Conservation (phyloP, 2,797 vertebrate species). For the Pseudomugil gertrudae region DNA sequence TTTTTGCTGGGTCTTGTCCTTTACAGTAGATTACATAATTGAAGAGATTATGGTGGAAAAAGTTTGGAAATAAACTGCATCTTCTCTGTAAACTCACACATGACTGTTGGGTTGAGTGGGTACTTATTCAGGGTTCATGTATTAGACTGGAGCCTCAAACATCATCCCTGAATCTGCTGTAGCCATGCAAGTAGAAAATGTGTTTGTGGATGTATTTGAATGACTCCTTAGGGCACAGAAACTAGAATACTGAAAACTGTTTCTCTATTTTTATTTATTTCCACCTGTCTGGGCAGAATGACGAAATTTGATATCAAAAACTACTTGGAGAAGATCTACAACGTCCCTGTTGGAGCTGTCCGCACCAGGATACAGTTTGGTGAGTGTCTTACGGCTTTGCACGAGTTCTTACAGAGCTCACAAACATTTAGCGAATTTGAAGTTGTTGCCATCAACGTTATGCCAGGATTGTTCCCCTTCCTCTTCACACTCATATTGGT, state of each 20-base stretch:
- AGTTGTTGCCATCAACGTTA: constrained; percentile 11
- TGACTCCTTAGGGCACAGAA: constrained; percentile 5
- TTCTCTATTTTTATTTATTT: constrained; percentile 25
- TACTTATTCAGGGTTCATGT: constrained; percentile 25
- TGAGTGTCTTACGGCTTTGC: constrained; percentile 76
- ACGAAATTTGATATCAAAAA: constrained; percentile 92
- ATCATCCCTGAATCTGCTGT: constrained; percentile 3
- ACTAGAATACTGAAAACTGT: constrained; percentile 26
- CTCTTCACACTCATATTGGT: not conserved
- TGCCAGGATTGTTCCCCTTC: not conserved
- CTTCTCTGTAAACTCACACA: constrained; percentile 34
- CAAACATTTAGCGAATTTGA: constrained; percentile 11
- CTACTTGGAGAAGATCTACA: constrained; percentile 94
- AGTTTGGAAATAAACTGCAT: constrained; percentile 40
- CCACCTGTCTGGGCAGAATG: constrained; percentile 84
- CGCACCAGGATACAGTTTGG: constrained; percentile 94
- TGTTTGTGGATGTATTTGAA: constrained; percentile 17
- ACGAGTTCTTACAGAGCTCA: constrained; percentile 23
- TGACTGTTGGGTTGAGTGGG: constrained; percentile 34
- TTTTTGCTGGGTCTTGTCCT: constrained; percentile 48
- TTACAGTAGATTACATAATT: constrained; percentile 52
- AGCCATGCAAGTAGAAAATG: not conserved
- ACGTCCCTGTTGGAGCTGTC: constrained; percentile 86
- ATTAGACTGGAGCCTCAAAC: constrained; percentile 13
- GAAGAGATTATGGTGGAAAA: constrained; percentile 62